phyloP scores from a whole-genome alignment of 2,113 vertebrate species.

The Archilochus colubris region DNA sequence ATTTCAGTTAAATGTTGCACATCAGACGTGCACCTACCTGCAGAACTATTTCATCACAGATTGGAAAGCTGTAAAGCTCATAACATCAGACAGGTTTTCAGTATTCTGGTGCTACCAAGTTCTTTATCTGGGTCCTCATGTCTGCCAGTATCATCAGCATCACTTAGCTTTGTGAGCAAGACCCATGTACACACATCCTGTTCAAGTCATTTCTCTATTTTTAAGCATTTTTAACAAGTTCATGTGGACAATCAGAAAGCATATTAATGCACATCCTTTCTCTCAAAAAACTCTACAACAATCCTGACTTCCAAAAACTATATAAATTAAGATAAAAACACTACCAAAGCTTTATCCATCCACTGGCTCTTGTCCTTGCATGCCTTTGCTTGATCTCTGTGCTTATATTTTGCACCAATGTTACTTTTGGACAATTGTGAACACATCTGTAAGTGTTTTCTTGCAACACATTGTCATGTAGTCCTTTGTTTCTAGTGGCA shows the following conservation, averaged over 20 bases:
- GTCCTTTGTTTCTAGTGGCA: neutral
- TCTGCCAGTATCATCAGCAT: neutral
- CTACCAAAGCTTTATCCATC: neutral
- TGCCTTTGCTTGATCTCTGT: neutral
- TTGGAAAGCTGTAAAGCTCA: neutral
- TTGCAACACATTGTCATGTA: accelerated
- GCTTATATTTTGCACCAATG: neutral
- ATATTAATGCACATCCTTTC: neutral
- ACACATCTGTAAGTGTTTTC: neutral
- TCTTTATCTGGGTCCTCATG: neutral
- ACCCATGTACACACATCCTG: accelerated
- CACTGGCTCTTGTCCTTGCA: neutral
- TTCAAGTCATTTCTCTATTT: neutral
- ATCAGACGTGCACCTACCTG: neutral
- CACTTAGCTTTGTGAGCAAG: neutral
- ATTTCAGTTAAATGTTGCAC: neutral
- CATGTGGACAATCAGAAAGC: neutral
- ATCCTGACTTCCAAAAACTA: neutral
- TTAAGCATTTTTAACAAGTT: neutral
- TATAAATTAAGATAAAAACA: neutral
- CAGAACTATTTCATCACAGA: neutral
- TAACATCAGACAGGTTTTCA: neutral
- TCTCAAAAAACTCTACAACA: neutral
- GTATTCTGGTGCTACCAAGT: neutral
- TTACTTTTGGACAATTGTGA: neutral